These are phyloP conservation scores for Thecophora atra DNA, from an alignment of 2,888 invertebrate species.

Conservation along the genomic window DNA sequence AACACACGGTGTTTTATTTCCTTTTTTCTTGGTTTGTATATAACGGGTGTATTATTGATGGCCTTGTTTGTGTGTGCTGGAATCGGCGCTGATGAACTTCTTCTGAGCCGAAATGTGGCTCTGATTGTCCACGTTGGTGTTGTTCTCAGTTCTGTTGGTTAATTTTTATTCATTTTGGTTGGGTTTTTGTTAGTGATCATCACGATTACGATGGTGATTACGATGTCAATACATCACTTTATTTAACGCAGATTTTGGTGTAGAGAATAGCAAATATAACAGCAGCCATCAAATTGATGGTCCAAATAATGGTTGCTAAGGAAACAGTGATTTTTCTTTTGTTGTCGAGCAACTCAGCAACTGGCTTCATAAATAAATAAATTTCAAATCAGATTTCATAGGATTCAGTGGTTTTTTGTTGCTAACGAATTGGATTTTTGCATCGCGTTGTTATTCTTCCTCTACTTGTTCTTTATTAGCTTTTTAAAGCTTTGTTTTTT, in stretches of 20 bases:
- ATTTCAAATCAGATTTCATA: conserved; percentile 38
- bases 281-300: not conserved
- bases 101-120: no score
- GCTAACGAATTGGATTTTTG: conserved; percentile 14
- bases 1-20: conserved; percentile 4
- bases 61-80: not conserved
- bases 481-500: not conserved
- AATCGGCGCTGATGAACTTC: no score
- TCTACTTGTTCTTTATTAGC: not conserved
- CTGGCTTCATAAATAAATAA: conserved; percentile 37
- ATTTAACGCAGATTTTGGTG: conserved; percentile 30
- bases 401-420: conserved; percentile 12
- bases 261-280: conserved; percentile 10
- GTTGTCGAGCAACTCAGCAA: conserved; percentile 19
- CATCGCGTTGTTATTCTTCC: not conserved
- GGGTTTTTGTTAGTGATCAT: no score
- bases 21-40: not conserved
- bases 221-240: conserved; percentile 43
- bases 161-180: no score
- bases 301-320: not conserved
- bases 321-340: conserved; percentile 9
- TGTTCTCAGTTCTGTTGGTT: no score
- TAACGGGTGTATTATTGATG: not conserved
- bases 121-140: no score
- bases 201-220: conserved; percentile 4